phyloP scores from a whole-genome alignment of 1,140 invertebrate species.

The Lamellibrachia luymesi region DNA sequence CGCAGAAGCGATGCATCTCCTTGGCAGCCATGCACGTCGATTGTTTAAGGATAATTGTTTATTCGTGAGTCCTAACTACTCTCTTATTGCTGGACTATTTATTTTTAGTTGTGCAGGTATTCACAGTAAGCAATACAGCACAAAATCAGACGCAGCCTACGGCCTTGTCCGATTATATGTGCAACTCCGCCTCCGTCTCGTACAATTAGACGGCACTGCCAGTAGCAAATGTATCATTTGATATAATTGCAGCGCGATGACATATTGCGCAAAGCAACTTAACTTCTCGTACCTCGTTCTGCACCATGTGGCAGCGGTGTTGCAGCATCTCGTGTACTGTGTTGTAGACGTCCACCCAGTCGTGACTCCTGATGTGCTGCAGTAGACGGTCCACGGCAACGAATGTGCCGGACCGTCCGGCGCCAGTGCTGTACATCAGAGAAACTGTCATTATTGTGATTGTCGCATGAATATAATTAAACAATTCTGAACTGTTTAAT shows the following conservation, averaged over 20 bases:
- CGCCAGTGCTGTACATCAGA: neutral
- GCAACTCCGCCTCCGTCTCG: too few species aligned
- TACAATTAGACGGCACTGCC: too few species aligned
- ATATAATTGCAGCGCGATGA: neutral
- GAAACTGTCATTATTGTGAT: neutral
- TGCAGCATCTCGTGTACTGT: constrained; percentile 7
- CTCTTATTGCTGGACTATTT: too few species aligned
- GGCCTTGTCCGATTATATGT: too few species aligned
- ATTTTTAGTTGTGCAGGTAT: too few species aligned
- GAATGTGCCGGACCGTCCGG: neutral
- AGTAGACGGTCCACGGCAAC: neutral
- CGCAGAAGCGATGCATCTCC: too few species aligned
- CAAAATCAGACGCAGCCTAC: too few species aligned
- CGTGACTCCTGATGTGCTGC: neutral
- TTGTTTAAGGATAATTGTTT: too few species aligned
- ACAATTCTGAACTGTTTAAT: neutral
- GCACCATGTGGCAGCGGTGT: neutral
- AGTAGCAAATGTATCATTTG: neutral
- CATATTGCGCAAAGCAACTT: neutral
- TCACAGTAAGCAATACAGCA: too few species aligned
- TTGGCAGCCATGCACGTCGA: too few species aligned
- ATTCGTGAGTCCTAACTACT: too few species aligned
- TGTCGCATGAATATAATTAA: too few species aligned
- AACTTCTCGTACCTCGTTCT: neutral
- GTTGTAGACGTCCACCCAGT: neutral